phyloP scores from a whole-genome alignment of 2,888 invertebrate genomes.

The Orthosia incerta region DNA sequence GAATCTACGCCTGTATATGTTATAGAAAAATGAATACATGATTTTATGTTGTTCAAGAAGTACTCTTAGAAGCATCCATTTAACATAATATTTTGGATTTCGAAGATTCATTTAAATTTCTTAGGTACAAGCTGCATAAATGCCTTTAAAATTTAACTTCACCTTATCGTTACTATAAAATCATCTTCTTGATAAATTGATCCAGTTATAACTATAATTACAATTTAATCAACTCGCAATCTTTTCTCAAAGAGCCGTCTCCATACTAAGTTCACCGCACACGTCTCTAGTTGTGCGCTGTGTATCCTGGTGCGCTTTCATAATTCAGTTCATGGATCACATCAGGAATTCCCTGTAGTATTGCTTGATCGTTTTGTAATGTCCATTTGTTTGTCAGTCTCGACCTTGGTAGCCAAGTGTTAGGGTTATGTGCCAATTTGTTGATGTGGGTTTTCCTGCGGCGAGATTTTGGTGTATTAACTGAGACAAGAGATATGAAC shows the following conservation, averaged over 20 bases:
- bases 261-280: constrained; percentile 67
- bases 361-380: constrained; percentile 64
- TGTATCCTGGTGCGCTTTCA: constrained; percentile 85
- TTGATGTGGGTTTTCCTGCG: constrained; percentile 31
- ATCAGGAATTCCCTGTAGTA: constrained; percentile 75
- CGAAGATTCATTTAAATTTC: no score
- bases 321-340: constrained; percentile 83
- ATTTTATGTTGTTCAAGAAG: no score
- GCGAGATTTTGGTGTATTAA: neutral
- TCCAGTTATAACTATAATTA: no score
- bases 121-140: neutral
- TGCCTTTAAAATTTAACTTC: neutral
- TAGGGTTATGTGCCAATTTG: constrained; percentile 24
- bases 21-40: no score
- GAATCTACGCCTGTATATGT: no score
- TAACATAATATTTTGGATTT: no score
- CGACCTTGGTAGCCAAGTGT: constrained; percentile 49
- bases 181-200: neutral
- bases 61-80: no score
- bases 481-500: neutral
- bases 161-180: neutral
- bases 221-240: no score
- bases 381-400: constrained; percentile 42
- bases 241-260: constrained; percentile 68
- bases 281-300: constrained; percentile 56